Conservation (phyloP, 2,113 vertebrate species). For the Bufo gargarizans region DNA sequence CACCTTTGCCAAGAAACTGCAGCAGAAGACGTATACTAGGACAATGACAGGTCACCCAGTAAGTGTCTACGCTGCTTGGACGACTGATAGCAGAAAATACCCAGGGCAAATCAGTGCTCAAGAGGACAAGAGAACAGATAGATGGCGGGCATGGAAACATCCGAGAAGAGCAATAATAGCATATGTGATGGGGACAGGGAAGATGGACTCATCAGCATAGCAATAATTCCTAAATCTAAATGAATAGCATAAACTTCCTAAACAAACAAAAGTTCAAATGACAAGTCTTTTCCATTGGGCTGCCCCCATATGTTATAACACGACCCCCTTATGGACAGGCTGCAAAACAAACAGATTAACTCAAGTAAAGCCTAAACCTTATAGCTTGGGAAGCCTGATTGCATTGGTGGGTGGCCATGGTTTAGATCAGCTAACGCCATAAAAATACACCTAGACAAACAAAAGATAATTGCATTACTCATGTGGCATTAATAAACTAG, state of each 20-base stretch:
- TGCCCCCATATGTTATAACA: background rate
- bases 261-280: background rate
- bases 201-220: background rate
- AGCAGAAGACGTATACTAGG: too few relatives aligned
- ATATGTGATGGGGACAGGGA: background rate
- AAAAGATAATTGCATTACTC: constrained; percentile 23
- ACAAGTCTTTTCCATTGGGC: background rate
- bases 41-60: too few relatives aligned
- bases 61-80: too few relatives aligned
- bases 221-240: background rate
- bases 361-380: constrained; percentile 10
- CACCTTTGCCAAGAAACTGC: too few relatives aligned
- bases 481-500: constrained; percentile 31
- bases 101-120: too few relatives aligned
- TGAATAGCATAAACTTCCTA: background rate
- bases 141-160: background rate
- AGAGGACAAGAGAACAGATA: background rate
- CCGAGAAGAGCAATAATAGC: background rate
- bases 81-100: background rate
- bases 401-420: constrained; percentile 28
- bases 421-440: constrained; percentile 15
- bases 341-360: constrained; percentile 17
- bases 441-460: constrained; percentile 37
- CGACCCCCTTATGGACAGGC: background rate
- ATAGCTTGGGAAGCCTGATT: constrained; percentile 3